phyloP scores from a whole-genome alignment of 2,797 vertebrate genomes.

The Clarias laeviceps region DNA sequence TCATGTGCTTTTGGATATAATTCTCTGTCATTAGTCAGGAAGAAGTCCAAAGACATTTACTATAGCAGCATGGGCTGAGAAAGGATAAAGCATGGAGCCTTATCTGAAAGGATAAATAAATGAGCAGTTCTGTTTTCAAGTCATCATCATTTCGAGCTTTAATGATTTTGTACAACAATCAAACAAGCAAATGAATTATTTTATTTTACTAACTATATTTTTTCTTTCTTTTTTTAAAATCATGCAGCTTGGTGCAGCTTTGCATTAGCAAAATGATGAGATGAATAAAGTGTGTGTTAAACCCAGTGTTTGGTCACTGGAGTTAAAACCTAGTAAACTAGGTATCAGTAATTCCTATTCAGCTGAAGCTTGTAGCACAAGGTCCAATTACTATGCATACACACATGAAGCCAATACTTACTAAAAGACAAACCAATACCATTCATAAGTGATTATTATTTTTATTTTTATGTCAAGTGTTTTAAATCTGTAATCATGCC shows the following conservation, averaged over 20 bases:
- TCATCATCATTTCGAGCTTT: neutral
- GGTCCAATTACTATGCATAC: neutral
- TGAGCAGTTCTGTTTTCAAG: neutral
- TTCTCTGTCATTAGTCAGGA: neutral
- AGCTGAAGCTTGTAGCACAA: neutral
- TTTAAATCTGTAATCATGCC: neutral
- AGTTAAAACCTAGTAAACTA: too few species aligned
- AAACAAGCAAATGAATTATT: neutral
- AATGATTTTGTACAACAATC: neutral
- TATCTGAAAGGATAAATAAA: neutral
- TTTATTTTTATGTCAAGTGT: neutral
- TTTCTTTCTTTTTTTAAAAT: neutral
- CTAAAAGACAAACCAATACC: neutral
- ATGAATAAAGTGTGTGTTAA: neutral
- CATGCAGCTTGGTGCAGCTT: neutral
- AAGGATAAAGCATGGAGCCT: neutral
- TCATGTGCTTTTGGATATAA: neutral
- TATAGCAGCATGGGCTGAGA: neutral
- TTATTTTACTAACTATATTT: neutral
- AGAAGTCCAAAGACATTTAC: neutral
- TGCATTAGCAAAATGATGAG: neutral
- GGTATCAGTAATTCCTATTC: neutral
- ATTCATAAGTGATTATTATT: neutral
- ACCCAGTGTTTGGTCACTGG: neutral
- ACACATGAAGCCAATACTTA: neutral